Evolutionary conservation across 2,797 vertebrate species (phyloP), one percentile per base, ranked within the genome.

Genomic region (Diglossa cyanea): DNA sequence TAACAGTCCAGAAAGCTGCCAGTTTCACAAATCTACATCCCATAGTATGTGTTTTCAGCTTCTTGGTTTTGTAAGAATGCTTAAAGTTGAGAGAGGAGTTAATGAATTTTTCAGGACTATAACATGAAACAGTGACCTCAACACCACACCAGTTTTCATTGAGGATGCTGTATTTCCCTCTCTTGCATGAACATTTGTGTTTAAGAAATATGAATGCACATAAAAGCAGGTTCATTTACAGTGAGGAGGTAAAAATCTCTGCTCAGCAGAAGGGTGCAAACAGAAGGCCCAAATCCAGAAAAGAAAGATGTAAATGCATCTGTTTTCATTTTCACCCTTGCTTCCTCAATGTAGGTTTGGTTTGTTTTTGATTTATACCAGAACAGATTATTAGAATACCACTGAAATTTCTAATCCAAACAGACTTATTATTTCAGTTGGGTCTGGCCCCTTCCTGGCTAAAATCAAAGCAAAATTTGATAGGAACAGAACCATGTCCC

Each of bases 1-100:
- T 88, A 93, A 86, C 71, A 61, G 50, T 65, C 42, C 65, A 91
- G 75, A 85, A 97, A 86, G 67, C 94, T 78, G 85, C 87, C 89
- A 90, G 58, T 47, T 94, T 86, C 75, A 90, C 70, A 86, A 78
- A 58, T 84, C 94, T 90, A 31, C 66, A 55, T 83, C 85, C 48
- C 55, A 42, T 19, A 81, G 30, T 9, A 19, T 44, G 31, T 57
- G 55, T 76, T 91, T 94, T 75, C 90, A 86, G 66, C 30, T 76
- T 87, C 35, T 78, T 68, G 76, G 50, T 77, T 91, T 83, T 90
- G 40, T 78, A 94, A 81, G 55, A 88, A 24, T 30, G 16, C n/a
- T 81, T 81, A 88, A 91, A 91, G 24, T 72, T n/a, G 28, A 48
- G 57, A 73, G 44, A 75, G 40, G 70, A 70, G 42, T 91, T 78